Conservation (phyloP, 2,113 vertebrate species). For the Cyanoderma ruficeps region DNA sequence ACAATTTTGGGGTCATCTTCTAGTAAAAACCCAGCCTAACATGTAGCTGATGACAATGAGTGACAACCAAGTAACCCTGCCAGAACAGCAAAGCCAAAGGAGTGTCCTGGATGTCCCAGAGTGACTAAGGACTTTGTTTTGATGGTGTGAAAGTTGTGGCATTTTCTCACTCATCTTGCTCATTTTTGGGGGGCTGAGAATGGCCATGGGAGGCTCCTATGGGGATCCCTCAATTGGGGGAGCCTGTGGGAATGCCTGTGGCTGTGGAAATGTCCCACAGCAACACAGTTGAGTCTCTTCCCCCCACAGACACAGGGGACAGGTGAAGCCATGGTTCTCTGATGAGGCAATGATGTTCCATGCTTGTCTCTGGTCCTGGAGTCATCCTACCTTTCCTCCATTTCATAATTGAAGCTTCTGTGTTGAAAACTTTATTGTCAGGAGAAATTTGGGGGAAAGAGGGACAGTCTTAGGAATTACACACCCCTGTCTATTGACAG, state of each 20-base stretch:
- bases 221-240: too few relatives aligned
- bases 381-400: not conserved
- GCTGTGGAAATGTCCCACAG: not conserved
- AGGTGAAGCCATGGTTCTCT: not conserved
- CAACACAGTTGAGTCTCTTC: not conserved
- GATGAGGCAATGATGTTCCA: not conserved
- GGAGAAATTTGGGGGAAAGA: not conserved
- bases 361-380: not conserved
- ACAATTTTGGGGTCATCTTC: not conserved
- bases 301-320: not conserved
- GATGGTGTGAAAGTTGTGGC: not conserved
- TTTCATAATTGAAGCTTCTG: not conserved
- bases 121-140: not conserved
- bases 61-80: not conserved
- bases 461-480: not conserved
- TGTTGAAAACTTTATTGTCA: not conserved
- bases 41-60: not conserved
- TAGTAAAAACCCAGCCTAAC: not conserved
- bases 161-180: not conserved
- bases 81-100: not conserved
- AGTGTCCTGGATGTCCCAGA: not conserved
- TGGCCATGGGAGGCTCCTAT: rapidly evolving
- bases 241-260: not conserved
- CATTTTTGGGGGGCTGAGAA: not conserved
- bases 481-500: not conserved